These are phyloP conservation scores for Theristicus caerulescens DNA, from an alignment of 2,113 vertebrate species.

Conservation along the genomic window DNA sequence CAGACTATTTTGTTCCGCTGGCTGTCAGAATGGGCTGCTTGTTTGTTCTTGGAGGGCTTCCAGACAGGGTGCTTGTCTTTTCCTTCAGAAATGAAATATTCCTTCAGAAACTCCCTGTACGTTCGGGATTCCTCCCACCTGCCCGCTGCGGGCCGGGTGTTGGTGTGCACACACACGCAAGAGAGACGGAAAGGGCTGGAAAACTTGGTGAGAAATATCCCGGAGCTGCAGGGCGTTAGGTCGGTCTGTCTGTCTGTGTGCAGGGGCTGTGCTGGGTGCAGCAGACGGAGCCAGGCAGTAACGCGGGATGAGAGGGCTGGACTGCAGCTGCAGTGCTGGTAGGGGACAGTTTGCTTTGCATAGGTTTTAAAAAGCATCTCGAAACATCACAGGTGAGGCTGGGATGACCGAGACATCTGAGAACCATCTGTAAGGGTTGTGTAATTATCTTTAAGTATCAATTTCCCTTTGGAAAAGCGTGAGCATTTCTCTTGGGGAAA, in stretches of 20 bases:
- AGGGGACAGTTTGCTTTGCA: neutral
- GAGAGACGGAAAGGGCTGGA: neutral
- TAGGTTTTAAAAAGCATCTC: neutral
- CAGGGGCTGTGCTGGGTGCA: neutral
- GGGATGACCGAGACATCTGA: neutral
- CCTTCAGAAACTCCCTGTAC: neutral
- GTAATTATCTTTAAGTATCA: neutral
- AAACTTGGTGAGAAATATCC: neutral
- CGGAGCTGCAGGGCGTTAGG: neutral
- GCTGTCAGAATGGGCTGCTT: constrained; percentile 2
- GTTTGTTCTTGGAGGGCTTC: constrained; percentile 21
- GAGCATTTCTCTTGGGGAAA: neutral
- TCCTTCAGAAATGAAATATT: neutral
- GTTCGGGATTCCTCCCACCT: neutral
- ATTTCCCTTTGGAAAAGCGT: neutral
- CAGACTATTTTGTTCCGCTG: neutral
- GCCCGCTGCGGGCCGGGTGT: neutral
- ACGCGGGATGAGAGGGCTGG: neutral
- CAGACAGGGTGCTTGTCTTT: neutral
- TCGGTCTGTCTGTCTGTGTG: neutral
- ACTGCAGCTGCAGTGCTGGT: neutral
- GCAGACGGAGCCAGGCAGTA: neutral
- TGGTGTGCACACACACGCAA: fast-evolving
- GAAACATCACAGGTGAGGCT: neutral
- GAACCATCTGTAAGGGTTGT: neutral